phyloP scores from a whole-genome alignment of 2,113 vertebrate species.

The Epinephelus cyanopodus region DNA sequence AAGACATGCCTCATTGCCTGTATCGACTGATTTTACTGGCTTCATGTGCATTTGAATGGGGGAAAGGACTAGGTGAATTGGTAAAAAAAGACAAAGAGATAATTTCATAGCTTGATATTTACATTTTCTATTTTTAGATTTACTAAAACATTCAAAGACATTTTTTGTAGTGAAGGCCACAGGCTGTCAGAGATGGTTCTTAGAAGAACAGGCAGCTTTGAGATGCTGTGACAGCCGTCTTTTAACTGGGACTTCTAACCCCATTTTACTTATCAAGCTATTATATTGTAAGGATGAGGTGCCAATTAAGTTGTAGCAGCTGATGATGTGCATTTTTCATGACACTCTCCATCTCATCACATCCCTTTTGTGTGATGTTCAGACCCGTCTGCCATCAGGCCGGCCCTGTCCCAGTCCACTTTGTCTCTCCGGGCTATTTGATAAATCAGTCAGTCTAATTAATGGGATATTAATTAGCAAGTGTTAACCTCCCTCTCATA shows the following conservation, averaged over 20 bases:
- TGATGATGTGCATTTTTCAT: conserved; percentile 52
- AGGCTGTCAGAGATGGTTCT: background rate
- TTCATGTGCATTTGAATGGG: conserved; percentile 49
- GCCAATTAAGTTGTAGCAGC: background rate
- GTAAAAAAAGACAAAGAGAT: background rate
- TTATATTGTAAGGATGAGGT: background rate
- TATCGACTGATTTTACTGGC: conserved; percentile 42
- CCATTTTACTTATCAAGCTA: background rate
- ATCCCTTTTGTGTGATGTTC: conserved; percentile 61
- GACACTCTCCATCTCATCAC: conserved; percentile 62
- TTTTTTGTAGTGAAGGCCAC: background rate
- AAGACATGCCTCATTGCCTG: conserved; percentile 73
- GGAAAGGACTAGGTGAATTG: background rate
- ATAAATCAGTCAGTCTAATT: conserved; percentile 46
- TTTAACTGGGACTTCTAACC: conserved; percentile 12
- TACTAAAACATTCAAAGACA: background rate
- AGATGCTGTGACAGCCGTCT: conserved; percentile 12
- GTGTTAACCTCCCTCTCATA: conserved; percentile 30
- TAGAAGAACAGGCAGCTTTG: background rate
- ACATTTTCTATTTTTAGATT: background rate
- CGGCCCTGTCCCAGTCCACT: conserved; percentile 31
- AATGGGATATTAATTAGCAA: conserved; percentile 49
- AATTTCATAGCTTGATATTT: background rate
- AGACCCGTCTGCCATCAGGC: conserved; percentile 47
- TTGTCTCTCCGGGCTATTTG: conserved; percentile 41